phyloP scores from a whole-genome alignment of 2,888 invertebrate genomes.

The Mechanitis messenoides region DNA sequence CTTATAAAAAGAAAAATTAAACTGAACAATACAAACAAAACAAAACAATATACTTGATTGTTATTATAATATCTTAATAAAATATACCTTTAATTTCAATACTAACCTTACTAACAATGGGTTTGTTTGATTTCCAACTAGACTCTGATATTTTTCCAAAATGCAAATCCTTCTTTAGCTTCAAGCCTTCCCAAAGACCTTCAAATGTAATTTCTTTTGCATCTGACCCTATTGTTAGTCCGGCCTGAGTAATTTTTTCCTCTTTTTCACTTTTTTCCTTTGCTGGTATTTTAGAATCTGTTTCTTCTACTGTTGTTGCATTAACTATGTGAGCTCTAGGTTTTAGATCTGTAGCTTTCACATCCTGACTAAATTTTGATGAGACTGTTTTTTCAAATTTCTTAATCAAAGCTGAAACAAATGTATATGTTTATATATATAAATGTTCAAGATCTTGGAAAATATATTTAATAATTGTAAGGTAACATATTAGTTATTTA shows the following conservation, averaged over 20 bases:
- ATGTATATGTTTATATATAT: neutral
- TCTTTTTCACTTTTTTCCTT: constrained; percentile 32
- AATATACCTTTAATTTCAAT: neutral
- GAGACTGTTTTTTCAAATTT: constrained; percentile 56
- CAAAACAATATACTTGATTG: neutral
- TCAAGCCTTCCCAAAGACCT: constrained; percentile 58
- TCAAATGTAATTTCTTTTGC: constrained; percentile 58
- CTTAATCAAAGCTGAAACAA: constrained; percentile 49
- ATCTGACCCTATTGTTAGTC: constrained; percentile 47
- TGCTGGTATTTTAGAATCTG: constrained; percentile 28
- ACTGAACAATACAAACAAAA: neutral
- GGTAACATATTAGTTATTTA: no score
- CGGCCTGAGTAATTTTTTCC: constrained; percentile 38
- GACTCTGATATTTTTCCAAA: constrained; percentile 64
- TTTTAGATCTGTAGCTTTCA: constrained; percentile 33
- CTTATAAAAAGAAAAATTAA: neutral
- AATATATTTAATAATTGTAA: no score
- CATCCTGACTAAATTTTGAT: constrained; percentile 35
- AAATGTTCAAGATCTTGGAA: neutral
- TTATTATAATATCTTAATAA: neutral
- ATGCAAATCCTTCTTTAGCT: constrained; percentile 58
- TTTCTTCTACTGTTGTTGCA: constrained; percentile 39
- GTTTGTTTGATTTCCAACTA: constrained; percentile 60
- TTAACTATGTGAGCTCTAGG: constrained; percentile 31
- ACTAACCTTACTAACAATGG: constrained; percentile 58